These are phyloP conservation scores for Drosophila tropicalis DNA, from an alignment of 1,140 invertebrate genomes.

Conservation along the genomic window DNA sequence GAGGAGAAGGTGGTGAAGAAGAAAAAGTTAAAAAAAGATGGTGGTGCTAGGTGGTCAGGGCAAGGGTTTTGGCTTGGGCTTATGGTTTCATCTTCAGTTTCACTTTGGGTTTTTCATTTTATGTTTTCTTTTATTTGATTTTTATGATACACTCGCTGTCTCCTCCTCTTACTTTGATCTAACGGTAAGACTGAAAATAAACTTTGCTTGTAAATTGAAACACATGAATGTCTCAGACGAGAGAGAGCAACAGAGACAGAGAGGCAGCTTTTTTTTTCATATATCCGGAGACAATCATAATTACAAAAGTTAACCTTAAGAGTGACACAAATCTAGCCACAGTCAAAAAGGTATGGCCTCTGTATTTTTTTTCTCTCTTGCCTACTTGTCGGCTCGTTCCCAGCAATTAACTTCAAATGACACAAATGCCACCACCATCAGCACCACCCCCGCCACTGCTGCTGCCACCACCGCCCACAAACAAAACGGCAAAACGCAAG, in stretches of 20 bases:
- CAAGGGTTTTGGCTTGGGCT: not conserved
- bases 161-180: slow-evolving; percentile 19
- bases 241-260: slow-evolving; percentile 1
- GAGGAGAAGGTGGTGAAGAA: slow-evolving; percentile 2
- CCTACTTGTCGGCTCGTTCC: slow-evolving; percentile 63
- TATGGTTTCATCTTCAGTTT: slow-evolving; percentile 26
- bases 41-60: slow-evolving; percentile 12
- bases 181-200: slow-evolving; percentile 18
- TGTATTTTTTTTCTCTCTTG: slow-evolving; percentile 26
- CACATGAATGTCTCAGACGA: too few species aligned
- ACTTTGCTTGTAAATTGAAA: slow-evolving; percentile 3
- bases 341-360: slow-evolving; percentile 40
- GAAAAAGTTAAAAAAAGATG: slow-evolving; percentile 5
- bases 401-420: slow-evolving; percentile 82
- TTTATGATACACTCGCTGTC: slow-evolving; percentile 22
- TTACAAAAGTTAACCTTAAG: slow-evolving; percentile 81
- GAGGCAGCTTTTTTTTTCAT: slow-evolving; percentile 7
- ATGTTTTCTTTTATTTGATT: slow-evolving; percentile 11
- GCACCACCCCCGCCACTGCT: slow-evolving; percentile 25
- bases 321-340: slow-evolving; percentile 77
- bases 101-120: slow-evolving; percentile 35
- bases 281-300: slow-evolving; percentile 62
- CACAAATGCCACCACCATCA: slow-evolving; percentile 72
- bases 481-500: slow-evolving; percentile 65
- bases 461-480: slow-evolving; percentile 59